Evolutionary conservation across 2,888 invertebrate species (phyloP).

Genomic region (Crocallis elinguaria): DNA sequence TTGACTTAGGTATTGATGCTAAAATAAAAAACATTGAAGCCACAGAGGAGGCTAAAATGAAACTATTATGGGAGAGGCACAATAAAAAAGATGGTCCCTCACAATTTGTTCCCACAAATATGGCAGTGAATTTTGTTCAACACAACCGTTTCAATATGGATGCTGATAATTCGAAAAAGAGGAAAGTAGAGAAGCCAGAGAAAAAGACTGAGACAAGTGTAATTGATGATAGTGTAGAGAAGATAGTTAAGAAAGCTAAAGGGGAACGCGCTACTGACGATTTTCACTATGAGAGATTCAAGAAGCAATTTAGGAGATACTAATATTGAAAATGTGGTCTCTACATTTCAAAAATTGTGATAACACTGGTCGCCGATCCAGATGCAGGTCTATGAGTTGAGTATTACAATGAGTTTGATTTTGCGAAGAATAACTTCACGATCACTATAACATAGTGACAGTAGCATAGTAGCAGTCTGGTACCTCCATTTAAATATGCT

Average conservation of each 20-base stretch:
- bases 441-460: too few species aligned
- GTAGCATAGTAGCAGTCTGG: too few species aligned
- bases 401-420: too few species aligned
- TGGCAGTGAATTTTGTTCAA: constrained; percentile 99
- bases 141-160: constrained; percentile 98
- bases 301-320: constrained; percentile 96
- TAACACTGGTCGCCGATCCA: too few species aligned
- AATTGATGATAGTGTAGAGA: constrained; percentile 77
- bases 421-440: too few species aligned
- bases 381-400: too few species aligned
- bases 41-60: constrained; percentile 98
- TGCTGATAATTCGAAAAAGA: constrained; percentile 85
- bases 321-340: too few species aligned
- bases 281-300: constrained; percentile 98
- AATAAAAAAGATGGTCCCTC: constrained; percentile 97
- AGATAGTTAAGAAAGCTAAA: constrained; percentile 87
- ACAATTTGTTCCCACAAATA: constrained; percentile 98
- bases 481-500: too few species aligned
- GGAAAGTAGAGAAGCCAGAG: constrained; percentile 83
- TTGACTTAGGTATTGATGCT: constrained; percentile 99
- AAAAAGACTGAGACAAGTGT: constrained; percentile 65
- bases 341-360: too few species aligned
- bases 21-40: constrained; percentile 99
- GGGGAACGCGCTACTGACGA: constrained; percentile 98
- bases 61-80: constrained; percentile 93